Percentiles rank a stretch among this genome's conserved stretches.
These are phyloP conservation scores for Athene noctua DNA, from an alignment of 2,113 vertebrate genomes.

Conservation along the genomic window DNA sequence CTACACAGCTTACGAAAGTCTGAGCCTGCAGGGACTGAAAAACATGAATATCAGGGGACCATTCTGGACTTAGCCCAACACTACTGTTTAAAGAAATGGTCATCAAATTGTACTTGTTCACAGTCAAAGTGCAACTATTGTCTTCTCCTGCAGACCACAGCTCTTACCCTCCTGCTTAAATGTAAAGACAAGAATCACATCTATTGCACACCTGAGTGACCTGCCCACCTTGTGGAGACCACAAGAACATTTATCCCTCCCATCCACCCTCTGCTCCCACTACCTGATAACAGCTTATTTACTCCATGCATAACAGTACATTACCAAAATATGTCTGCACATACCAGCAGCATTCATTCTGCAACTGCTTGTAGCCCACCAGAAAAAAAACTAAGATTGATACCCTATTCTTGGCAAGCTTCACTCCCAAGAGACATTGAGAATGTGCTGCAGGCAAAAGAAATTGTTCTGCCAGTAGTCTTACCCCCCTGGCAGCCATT, in stretches of 20 bases:
- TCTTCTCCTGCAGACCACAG: not conserved
- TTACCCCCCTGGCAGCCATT: not conserved
- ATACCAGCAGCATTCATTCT: not conserved
- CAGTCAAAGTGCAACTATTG: not conserved
- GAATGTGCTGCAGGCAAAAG: not conserved
- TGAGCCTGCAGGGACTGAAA: not conserved
- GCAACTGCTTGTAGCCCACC: not conserved
- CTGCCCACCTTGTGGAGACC: not conserved
- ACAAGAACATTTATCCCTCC: not conserved
- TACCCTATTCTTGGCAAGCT: not conserved
- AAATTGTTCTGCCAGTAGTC: not conserved
- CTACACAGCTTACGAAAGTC: not conserved
- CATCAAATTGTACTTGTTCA: not conserved
- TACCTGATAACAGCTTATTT: not conserved
- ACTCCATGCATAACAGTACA: not conserved
- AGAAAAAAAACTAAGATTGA: not conserved
- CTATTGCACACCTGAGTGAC: not conserved
- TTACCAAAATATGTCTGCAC: not conserved
- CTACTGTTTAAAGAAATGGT: not conserved
- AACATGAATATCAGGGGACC: not conserved
- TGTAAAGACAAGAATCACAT: not conserved
- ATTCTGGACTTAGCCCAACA: not conserved
- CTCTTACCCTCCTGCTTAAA: not conserved
- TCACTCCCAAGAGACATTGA: not conserved
- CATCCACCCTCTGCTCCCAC: too few species aligned